Evolutionary conservation across 2,888 invertebrate species (phyloP).

Genomic region (Eupeodes luniger): DNA sequence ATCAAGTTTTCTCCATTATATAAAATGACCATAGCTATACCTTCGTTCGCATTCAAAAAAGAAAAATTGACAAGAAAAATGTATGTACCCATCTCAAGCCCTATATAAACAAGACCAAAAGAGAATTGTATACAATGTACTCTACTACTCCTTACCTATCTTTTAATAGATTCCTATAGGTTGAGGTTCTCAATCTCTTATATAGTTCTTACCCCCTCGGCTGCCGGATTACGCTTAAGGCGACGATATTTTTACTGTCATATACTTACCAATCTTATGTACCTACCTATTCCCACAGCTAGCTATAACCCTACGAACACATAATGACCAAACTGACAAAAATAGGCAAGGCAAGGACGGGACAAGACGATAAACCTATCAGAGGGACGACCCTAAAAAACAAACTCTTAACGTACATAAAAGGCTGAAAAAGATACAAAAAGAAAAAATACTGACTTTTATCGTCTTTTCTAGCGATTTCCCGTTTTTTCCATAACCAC

Average conservation of each 20-base stretch:
- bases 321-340: conserved; percentile 43
- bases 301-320: conserved; percentile 48
- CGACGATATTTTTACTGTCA: conserved; percentile 18
- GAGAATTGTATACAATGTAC: conserved; percentile 29
- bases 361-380: too few species aligned
- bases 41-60: not conserved
- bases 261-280: not conserved
- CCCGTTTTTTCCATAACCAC: conserved; percentile 57
- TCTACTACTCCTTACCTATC: not conserved
- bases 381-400: conserved; percentile 13
- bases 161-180: conserved; percentile 6
- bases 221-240: conserved; percentile 64
- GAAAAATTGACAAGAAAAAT: not conserved
- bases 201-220: conserved; percentile 37
- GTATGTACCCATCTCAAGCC: not conserved
- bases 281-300: not conserved
- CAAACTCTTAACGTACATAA: conserved; percentile 32
- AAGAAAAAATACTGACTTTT: conserved; percentile 30
- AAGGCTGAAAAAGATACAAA: not conserved
- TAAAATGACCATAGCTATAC: conserved; percentile 8
- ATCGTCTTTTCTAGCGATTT: conserved; percentile 33
- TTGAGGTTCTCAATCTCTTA: conserved; percentile 8
- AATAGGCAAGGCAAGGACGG: conserved; percentile 37
- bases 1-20: conserved; percentile 16
- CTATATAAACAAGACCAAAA: conserved; percentile 45